Conservation (phyloP, 2,113 vertebrate species). For the Neodontobutis hainanensis region DNA sequence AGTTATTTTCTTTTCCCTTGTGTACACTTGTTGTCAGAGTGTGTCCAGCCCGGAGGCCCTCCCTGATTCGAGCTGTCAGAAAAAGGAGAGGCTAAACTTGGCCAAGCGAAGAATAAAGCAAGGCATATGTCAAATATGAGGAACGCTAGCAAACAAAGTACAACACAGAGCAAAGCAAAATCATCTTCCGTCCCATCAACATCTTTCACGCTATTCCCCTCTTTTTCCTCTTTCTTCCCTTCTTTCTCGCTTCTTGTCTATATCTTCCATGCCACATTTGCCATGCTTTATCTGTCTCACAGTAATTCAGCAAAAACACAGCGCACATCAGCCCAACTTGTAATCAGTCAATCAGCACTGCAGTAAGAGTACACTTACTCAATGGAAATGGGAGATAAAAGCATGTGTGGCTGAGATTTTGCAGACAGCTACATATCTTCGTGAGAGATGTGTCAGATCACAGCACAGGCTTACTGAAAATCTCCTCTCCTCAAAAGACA, state of each 20-base stretch:
- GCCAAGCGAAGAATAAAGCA: constrained; percentile 73
- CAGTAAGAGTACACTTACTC: constrained; percentile 23
- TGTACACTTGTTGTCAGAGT: constrained; percentile 51
- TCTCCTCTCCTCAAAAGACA: constrained; percentile 4
- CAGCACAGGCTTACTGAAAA: constrained; percentile 15
- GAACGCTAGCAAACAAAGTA: constrained; percentile 76
- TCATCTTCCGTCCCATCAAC: constrained; percentile 59
- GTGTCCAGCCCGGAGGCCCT: constrained; percentile 55
- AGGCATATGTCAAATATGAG: constrained; percentile 79
- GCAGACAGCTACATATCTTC: constrained; percentile 24
- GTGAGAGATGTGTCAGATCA: constrained; percentile 21
- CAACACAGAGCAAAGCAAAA: constrained; percentile 68
- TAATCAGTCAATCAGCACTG: constrained; percentile 50
- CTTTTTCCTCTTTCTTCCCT: constrained; percentile 20
- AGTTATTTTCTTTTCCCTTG: constrained; percentile 30
- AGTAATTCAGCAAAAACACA: constrained; percentile 37
- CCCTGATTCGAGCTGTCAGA: constrained; percentile 69
- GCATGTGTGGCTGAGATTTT: constrained; percentile 27
- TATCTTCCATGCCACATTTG: constrained; percentile 40
- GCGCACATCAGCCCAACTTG: constrained; percentile 44
- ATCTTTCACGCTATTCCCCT: constrained; percentile 49
- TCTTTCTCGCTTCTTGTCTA: constrained; percentile 29
- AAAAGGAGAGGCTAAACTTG: constrained; percentile 68
- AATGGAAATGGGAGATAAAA: constrained; percentile 41
- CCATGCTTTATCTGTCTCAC: constrained; percentile 36